Evolutionary conservation across 2,797 vertebrate genomes (phyloP).

Genomic region (Chrosomus eos): DNA sequence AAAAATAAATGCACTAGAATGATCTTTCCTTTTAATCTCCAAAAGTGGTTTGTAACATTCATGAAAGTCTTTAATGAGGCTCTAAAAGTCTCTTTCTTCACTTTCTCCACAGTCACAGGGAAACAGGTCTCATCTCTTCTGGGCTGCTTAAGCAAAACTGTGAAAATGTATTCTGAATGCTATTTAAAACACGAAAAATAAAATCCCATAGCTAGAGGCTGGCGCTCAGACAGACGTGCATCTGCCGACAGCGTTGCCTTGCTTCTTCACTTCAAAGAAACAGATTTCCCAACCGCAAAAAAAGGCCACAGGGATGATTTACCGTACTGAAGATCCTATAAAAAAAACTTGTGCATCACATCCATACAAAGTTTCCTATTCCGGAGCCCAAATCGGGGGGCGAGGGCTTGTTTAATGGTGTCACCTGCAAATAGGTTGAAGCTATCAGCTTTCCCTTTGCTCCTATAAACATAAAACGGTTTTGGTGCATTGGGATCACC

Average conservation of each 20-base stretch:
- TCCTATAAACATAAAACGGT: constrained; percentile 34
- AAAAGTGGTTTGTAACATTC: neutral
- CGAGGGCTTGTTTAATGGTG: constrained; percentile 23
- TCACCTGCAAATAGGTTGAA: constrained; percentile 37
- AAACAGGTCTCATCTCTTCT: constrained; percentile 13
- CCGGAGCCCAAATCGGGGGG: neutral
- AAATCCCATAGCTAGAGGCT: constrained; percentile 25
- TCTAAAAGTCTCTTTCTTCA: constrained; percentile 8
- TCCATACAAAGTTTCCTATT: constrained; percentile 24
- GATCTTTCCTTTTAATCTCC: neutral
- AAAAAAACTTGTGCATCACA: constrained; percentile 4
- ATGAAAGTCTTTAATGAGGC: neutral
- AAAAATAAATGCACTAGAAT: neutral
- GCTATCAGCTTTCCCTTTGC: constrained; percentile 32
- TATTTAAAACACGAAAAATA: constrained; percentile 38
- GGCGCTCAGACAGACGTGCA: constrained; percentile 1
- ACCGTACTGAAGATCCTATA: constrained; percentile 36
- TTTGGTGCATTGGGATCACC: constrained; percentile 28
- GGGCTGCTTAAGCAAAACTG: constrained; percentile 19
- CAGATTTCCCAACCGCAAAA: constrained; percentile 32
- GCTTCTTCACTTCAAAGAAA: constrained; percentile 48
- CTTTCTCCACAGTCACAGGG: neutral
- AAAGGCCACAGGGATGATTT: constrained; percentile 48
- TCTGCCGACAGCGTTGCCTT: constrained; percentile 23
- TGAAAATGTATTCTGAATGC: constrained; percentile 34